Evolutionary conservation across 2,888 invertebrate species (phyloP).

Genomic region (Isoperla grammatica): DNA sequence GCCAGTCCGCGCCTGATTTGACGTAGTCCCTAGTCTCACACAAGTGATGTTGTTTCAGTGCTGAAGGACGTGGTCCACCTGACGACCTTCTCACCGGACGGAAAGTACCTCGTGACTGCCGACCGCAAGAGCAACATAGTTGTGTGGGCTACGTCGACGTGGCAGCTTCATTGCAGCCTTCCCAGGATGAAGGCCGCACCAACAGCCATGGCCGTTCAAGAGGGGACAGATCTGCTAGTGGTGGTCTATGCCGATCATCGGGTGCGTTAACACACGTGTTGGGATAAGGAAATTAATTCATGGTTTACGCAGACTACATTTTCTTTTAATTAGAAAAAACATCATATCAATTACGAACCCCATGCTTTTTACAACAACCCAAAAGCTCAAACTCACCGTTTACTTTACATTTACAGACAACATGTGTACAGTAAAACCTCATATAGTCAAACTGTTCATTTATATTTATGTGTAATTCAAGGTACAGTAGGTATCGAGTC

Average conservation of each 20-base stretch:
- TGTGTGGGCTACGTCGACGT: slow-evolving; percentile 50
- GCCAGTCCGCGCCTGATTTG: no score
- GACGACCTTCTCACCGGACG: slow-evolving; percentile 49
- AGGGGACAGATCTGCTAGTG: slow-evolving; percentile 53
- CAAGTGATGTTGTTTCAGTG: slow-evolving; percentile 44
- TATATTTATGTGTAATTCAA: no score
- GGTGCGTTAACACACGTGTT: slow-evolving; percentile 52
- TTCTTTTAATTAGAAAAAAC: slow-evolving; percentile 11
- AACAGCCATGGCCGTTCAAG: slow-evolving; percentile 65
- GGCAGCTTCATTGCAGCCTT: slow-evolving; percentile 51
- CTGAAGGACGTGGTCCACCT: slow-evolving; percentile 53
- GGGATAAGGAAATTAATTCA: slow-evolving; percentile 2
- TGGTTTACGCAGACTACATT: slow-evolving; percentile 3
- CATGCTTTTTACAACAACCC: no score
- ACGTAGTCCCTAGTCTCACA: no score
- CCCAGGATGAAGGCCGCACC: slow-evolving; percentile 66
- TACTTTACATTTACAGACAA: no score
- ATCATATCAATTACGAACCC: slow-evolving; percentile 17
- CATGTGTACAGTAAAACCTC: no score
- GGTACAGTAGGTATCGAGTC: no score
- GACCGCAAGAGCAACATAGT: slow-evolving; percentile 60
- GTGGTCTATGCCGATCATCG: slow-evolving; percentile 74
- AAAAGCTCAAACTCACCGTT: no score
- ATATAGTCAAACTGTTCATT: no score
- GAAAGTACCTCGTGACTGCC: slow-evolving; percentile 60